Evolutionary conservation across 2,797 vertebrate genomes (phyloP), one percentile per base, ranked within the genome.

Genomic region (Melanotaenia pygmaea): DNA sequence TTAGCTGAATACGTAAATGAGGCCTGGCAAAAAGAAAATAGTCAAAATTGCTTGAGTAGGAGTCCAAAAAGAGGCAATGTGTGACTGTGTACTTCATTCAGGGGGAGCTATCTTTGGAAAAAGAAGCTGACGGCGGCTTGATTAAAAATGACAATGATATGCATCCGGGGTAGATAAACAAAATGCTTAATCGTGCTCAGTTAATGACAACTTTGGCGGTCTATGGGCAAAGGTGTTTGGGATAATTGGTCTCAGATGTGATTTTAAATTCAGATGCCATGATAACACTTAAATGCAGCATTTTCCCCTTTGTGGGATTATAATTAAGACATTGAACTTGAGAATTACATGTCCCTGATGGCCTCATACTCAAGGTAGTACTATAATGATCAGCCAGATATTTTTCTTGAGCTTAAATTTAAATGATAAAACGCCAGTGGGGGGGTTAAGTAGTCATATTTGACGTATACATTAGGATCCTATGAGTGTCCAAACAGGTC

Each of bases 191-290:
- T 92, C 89, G 86, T 77, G 80, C 86, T 71, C 62, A 32, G 73
- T 72, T 87, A 90, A 89, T 86, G 70, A 86, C 72, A 77, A 73
- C 71, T 74, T 68, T 75, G 76, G 85, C 76, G 78, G 78, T 64
- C 72, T 81, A 67, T 65, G 62, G 63, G 65, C 53, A 63, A 57
- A 69, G 56, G 50, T 76, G 85, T 88, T 81, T 81, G 81, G 83
- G 80, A 81, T 88, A 89, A 93, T 89, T 88, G 78, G 84, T 86
- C 87, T 84, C 87, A 82, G 77, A 79, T 88, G 81, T 85, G 67
- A 91, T 88, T 88, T 86, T 45, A 80, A 88, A 87, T 88, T 82
- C 82, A 90, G 88, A 89, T 70, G 61, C 28, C 72, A 69, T 45
- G 57, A 79, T 84, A 74, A 72, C 72, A 67, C 84, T 86, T 84